Evolutionary conservation across 1,140 invertebrate genomes (phyloP).

Genomic region (Hermetia illucens): DNA sequence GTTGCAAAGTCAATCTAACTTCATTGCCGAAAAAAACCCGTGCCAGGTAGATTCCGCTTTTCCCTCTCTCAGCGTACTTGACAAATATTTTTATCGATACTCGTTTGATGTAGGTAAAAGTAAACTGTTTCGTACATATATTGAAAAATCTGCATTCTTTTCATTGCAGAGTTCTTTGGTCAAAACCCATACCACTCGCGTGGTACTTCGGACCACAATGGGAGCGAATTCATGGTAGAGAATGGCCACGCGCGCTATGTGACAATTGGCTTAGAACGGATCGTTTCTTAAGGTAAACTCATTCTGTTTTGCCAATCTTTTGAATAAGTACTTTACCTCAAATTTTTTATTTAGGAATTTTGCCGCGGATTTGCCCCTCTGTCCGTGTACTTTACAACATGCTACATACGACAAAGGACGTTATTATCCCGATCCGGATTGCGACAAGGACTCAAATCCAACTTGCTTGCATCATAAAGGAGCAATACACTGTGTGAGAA

Average conservation of each 20-base stretch:
- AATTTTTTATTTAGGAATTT: conserved; percentile 62
- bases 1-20: no score
- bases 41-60: no score
- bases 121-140: no score
- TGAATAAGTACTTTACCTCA: neutral
- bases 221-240: conserved; percentile 55
- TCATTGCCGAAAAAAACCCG: no score
- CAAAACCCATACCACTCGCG: conserved; percentile 72
- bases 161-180: conserved; percentile 61
- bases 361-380: conserved; percentile 68
- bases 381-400: conserved; percentile 84
- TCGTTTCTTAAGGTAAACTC: conserved; percentile 43
- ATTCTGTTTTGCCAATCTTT: neutral
- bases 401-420: conserved; percentile 83
- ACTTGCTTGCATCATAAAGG: conserved; percentile 79
- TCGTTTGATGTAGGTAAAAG: no score
- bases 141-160: no score
- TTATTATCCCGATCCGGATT: conserved; percentile 79
- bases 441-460: conserved; percentile 82
- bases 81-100: no score
- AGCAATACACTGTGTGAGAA: conserved; percentile 83
- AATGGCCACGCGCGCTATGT: conserved; percentile 71
- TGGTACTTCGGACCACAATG: conserved; percentile 89
- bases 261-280: conserved; percentile 81
- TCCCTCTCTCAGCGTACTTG: no score